These are phyloP conservation scores for Apomyelois bistriatella DNA, from an alignment of 2,888 invertebrate genomes.

Conservation along the genomic window DNA sequence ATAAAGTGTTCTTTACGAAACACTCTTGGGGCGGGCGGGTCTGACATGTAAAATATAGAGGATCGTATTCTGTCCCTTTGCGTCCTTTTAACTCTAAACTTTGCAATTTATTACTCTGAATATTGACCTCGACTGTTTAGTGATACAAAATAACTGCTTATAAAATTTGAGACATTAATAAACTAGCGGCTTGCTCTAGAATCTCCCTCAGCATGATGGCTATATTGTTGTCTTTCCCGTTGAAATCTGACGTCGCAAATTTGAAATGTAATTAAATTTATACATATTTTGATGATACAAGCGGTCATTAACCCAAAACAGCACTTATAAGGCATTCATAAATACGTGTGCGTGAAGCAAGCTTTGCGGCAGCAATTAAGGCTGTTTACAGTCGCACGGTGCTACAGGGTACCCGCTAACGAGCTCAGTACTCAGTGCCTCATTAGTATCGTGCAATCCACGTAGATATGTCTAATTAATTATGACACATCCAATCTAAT, in stretches of 20 bases:
- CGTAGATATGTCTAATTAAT: neutral
- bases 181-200: neutral
- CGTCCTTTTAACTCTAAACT: conserved; percentile 13
- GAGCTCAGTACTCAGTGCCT: neutral
- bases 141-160: neutral
- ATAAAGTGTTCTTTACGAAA: conserved; percentile 21
- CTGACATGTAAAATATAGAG: conserved; percentile 21
- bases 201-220: no score
- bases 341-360: neutral
- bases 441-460: neutral
- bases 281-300: no score
- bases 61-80: conserved; percentile 10
- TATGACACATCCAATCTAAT: no score
- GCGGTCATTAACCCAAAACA: neutral
- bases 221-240: no score
- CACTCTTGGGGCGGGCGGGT: conserved; percentile 20
- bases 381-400: neutral
- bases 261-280: no score
- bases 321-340: neutral
- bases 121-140: conserved; percentile 20
- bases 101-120: conserved; percentile 28
- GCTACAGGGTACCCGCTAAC: neutral
- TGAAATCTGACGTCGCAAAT: no score
- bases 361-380: conserved; percentile 9
- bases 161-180: neutral